These are phyloP conservation scores for Drosophila pseudoananassae DNA, from an alignment of 1,140 invertebrate species.

Conservation along the genomic window DNA sequence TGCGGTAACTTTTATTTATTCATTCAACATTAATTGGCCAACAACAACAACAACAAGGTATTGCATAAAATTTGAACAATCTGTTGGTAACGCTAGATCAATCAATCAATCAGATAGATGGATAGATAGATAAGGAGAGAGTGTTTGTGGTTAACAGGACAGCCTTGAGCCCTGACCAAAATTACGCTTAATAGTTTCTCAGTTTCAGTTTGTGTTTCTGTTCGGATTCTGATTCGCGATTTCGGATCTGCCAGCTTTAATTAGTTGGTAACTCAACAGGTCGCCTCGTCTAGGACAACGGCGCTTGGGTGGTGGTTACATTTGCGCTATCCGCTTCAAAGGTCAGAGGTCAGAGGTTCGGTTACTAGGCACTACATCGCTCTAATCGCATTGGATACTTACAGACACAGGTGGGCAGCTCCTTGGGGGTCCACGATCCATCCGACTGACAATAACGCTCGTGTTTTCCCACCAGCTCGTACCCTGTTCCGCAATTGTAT, in stretches of 20 bases:
- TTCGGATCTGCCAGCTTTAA: slow-evolving; percentile 42
- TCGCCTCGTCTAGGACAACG: slow-evolving; percentile 50
- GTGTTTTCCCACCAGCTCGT: slow-evolving; percentile 93
- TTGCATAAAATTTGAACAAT: slow-evolving; percentile 74
- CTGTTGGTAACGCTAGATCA: slow-evolving; percentile 55
- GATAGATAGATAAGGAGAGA: slow-evolving; percentile 25
- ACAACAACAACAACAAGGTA: slow-evolving; percentile 72
- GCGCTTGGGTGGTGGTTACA: slow-evolving; percentile 71
- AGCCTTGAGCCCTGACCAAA: slow-evolving; percentile 34
- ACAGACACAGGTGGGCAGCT: slow-evolving; percentile 95
- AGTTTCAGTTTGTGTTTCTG: slow-evolving; percentile 9
- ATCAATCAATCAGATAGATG: slow-evolving; percentile 14
- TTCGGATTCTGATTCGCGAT: slow-evolving; percentile 28
- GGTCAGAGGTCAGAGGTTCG: slow-evolving; percentile 50
- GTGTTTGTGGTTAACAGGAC: slow-evolving; percentile 45
- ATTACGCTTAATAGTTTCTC: slow-evolving; percentile 24
- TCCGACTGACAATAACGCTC: slow-evolving; percentile 94
- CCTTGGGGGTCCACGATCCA: slow-evolving; percentile 94
- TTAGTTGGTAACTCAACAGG: slow-evolving; percentile 37
- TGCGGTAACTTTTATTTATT: slow-evolving; percentile 84
- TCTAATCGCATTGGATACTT: slow-evolving; percentile 83
- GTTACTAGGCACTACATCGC: slow-evolving; percentile 31
- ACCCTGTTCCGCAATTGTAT: slow-evolving; percentile 95
- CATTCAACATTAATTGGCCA: slow-evolving; percentile 72
- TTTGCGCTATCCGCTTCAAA: slow-evolving; percentile 77